A percentile compares a stretch with the other conserved stretches of the same genome.
These are phyloP conservation scores for Plestiodon gilberti DNA, from an alignment of 2,113 vertebrate genomes.

Conservation along the genomic window DNA sequence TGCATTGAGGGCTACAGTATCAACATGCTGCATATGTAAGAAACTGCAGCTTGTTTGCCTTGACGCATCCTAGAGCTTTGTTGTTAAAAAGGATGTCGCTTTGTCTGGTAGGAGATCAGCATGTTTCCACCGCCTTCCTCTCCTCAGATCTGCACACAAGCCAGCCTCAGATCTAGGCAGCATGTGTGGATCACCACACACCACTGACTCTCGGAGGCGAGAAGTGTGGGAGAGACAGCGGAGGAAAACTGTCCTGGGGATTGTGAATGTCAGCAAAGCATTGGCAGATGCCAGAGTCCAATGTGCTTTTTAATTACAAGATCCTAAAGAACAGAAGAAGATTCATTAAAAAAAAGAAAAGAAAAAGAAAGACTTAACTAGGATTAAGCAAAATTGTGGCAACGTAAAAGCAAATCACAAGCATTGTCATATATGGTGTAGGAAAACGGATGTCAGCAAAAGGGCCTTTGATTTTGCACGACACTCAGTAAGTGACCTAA, in stretches of 20 bases:
- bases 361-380: neutral
- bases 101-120: slow-evolving; percentile 31
- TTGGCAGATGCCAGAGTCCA: slow-evolving; percentile 18
- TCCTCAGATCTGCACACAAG: slow-evolving; percentile 40
- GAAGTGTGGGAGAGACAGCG: neutral
- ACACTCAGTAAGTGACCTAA: neutral
- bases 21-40: neutral
- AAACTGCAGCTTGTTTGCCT: neutral
- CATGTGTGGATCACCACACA: slow-evolving; percentile 24
- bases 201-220: slow-evolving; percentile 18
- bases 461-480: neutral
- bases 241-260: slow-evolving; percentile 21
- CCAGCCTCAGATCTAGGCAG: slow-evolving; percentile 35
- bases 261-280: slow-evolving; percentile 44
- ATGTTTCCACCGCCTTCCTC: slow-evolving; percentile 2
- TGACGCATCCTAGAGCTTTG: neutral
- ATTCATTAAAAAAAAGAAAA: neutral
- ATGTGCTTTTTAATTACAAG: slow-evolving; percentile 12
- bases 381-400: slow-evolving; percentile 25
- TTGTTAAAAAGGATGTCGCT: neutral
- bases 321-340: slow-evolving; percentile 14
- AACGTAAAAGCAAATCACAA: slow-evolving; percentile 1
- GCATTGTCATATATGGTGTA: no score
- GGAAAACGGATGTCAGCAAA: neutral
- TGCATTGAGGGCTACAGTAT: neutral